These are phyloP conservation scores for Isichthys henryi DNA, from an alignment of 2,113 vertebrate species.

Conservation along the genomic window DNA sequence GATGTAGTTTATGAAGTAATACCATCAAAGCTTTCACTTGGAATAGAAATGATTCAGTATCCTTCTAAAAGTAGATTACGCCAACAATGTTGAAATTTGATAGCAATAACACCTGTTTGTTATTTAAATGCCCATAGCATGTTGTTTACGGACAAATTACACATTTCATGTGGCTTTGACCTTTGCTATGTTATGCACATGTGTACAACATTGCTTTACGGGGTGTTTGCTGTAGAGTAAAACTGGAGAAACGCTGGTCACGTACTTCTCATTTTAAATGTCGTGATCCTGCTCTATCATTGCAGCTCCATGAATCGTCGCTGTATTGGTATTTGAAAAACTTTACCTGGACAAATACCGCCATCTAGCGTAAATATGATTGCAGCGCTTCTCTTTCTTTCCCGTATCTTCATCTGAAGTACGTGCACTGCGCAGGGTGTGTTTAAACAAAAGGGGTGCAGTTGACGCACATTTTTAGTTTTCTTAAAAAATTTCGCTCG, in stretches of 20 bases:
- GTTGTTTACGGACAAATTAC: neutral
- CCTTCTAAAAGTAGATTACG: neutral
- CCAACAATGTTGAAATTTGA: neutral
- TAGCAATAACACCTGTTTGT: constrained; percentile 8
- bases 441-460: neutral
- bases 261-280: constrained; percentile 20
- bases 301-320: constrained; percentile 17
- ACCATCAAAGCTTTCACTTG: neutral
- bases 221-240: neutral
- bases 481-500: neutral
- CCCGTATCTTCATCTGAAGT: neutral
- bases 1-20: neutral
- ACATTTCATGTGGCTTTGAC: neutral
- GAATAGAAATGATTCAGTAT: constrained; percentile 1
- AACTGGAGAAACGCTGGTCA: neutral
- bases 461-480: neutral
- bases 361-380: constrained; percentile 47
- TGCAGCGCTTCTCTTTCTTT: neutral
- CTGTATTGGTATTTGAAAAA: constrained; percentile 9
- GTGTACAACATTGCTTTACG: neutral
- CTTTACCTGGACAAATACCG: constrained; percentile 52
- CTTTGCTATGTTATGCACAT: neutral
- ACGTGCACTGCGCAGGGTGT: neutral
- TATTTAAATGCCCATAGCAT: constrained; percentile 11
- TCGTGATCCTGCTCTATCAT: neutral